A percentile compares a stretch with the other conserved stretches of the same genome.
phyloP scores from a whole-genome alignment of 2,797 vertebrate genomes.

The Sandelia bainsii region DNA sequence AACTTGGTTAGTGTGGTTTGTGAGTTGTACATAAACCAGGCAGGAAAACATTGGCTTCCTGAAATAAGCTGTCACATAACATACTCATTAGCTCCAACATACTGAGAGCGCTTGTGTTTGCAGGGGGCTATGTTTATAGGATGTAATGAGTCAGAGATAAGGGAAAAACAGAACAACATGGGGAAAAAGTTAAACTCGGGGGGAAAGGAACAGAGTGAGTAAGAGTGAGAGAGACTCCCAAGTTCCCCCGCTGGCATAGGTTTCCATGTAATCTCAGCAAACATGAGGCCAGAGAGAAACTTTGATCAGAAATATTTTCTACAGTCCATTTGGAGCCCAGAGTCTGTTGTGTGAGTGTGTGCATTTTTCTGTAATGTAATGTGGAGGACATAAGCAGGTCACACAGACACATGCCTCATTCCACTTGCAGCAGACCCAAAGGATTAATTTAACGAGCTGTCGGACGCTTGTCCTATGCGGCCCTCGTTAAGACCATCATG shows the following conservation, averaged over 20 bases:
- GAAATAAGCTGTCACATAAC: conserved; percentile 51
- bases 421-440: conserved; percentile 78
- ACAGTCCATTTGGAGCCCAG: conserved; percentile 64
- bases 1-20: conserved; percentile 12
- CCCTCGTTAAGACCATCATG: conserved; percentile 83
- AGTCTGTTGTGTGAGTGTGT: conserved; percentile 19
- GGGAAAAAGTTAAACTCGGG: conserved; percentile 16
- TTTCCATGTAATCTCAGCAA: conserved; percentile 65
- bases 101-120: conserved; percentile 47
- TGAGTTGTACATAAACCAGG: conserved; percentile 22
- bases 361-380: conserved; percentile 61
- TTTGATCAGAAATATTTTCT: conserved; percentile 75
- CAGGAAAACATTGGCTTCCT: conserved; percentile 19
- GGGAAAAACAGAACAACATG: conserved; percentile 46
- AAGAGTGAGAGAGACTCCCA: conserved; percentile 36
- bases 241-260: conserved; percentile 50
- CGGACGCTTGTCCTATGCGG: conserved; percentile 79
- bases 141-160: conserved; percentile 64
- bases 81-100: conserved; percentile 49
- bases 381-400: conserved; percentile 84
- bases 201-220: conserved; percentile 40
- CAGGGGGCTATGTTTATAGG: conserved; percentile 43
- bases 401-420: conserved; percentile 81
- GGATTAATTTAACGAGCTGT: conserved; percentile 87
- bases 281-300: conserved; percentile 59